phyloP scores from a whole-genome alignment of 1,140 invertebrate genomes.

The Nymphalis io region DNA sequence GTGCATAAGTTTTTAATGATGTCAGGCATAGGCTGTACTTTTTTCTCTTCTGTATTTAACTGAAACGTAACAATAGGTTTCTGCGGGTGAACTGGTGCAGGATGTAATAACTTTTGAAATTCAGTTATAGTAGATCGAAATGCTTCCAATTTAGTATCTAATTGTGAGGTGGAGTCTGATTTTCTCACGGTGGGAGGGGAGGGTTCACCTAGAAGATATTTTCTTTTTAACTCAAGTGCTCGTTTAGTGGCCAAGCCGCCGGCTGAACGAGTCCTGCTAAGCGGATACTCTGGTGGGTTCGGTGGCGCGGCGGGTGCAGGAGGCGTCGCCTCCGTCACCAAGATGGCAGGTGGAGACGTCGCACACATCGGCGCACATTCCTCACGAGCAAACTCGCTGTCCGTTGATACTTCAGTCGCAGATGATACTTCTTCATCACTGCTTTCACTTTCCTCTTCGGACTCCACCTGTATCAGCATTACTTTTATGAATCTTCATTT shows the following conservation, averaged over 20 bases:
- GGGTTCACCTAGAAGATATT: slow-evolving; percentile 87
- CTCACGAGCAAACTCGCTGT: slow-evolving; percentile 94
- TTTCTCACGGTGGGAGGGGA: slow-evolving; percentile 85
- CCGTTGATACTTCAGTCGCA: slow-evolving; percentile 94
- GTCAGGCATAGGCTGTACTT: slow-evolving; percentile 68
- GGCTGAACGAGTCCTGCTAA: slow-evolving; percentile 91
- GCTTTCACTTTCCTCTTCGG: slow-evolving; percentile 84
- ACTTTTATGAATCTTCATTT: background rate
- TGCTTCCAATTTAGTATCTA: slow-evolving; percentile 91
- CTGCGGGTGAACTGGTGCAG: slow-evolving; percentile 82
- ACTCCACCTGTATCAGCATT: slow-evolving; percentile 80
- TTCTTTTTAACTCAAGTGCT: slow-evolving; percentile 91
- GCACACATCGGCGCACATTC: slow-evolving; percentile 83
- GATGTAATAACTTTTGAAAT: slow-evolving; percentile 92
- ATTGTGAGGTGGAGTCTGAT: slow-evolving; percentile 91
- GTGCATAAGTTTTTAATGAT: slow-evolving; percentile 67
- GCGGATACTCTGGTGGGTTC: slow-evolving; percentile 85
- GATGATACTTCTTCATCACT: slow-evolving; percentile 88
- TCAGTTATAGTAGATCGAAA: slow-evolving; percentile 93
- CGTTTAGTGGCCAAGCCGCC: slow-evolving; percentile 92
- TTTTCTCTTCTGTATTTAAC: slow-evolving; percentile 50
- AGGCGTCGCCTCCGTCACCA: slow-evolving; percentile 74
- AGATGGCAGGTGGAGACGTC: slow-evolving; percentile 59
- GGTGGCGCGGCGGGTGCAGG: slow-evolving; percentile 81
- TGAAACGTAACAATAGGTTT: slow-evolving; percentile 67